Conservation (phyloP, 2,113 vertebrate genomes). For the Triplophysa dalaica region DNA sequence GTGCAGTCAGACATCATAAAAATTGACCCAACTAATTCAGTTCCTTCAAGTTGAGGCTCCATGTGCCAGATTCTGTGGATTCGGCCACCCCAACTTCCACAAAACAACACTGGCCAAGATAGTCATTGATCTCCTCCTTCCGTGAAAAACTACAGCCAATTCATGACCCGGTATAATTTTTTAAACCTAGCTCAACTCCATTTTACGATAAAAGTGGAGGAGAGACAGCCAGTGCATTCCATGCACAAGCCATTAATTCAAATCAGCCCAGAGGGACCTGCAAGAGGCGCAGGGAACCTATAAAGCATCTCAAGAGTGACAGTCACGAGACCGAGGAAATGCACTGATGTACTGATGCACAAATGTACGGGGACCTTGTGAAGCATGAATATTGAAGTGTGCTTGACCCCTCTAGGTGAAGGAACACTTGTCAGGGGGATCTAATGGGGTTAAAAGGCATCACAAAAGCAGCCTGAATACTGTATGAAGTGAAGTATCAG, state of each 20-base stretch:
- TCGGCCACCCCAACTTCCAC: constrained; percentile 21
- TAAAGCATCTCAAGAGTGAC: constrained; percentile 45
- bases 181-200: constrained; percentile 40
- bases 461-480: constrained; percentile 10
- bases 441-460: constrained; percentile 18
- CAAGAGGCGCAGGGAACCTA: constrained; percentile 33
- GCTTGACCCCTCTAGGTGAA: constrained; percentile 26
- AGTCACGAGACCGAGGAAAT: constrained; percentile 32
- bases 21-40: neutral
- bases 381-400: constrained; percentile 33
- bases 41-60: neutral
- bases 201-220: constrained; percentile 44
- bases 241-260: constrained; percentile 28
- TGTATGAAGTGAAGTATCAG: neutral
- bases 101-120: constrained; percentile 23
- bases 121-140: constrained; percentile 37
- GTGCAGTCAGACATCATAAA: neutral
- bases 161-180: constrained; percentile 44
- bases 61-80: neutral
- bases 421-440: constrained; percentile 33
- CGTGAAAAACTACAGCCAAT: constrained; percentile 44
- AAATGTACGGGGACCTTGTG: constrained; percentile 1
- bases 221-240: constrained; percentile 45
- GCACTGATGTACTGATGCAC: neutral
- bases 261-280: constrained; percentile 37